phyloP scores from a whole-genome alignment of 2,888 invertebrate genomes.

The Mimachlamys varia region DNA sequence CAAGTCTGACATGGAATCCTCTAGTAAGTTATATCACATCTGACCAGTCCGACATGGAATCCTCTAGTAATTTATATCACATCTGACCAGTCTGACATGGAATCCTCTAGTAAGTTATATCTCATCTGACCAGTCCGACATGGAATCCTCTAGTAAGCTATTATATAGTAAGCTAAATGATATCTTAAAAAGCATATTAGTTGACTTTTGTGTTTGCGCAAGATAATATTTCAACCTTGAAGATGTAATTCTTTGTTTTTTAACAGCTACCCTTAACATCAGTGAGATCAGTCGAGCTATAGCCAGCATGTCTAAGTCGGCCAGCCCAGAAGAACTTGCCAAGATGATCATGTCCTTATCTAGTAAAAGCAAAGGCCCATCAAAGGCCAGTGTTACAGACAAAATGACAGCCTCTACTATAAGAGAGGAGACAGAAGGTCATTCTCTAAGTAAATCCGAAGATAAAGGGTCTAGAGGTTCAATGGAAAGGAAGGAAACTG shows the following conservation, averaged over 20 bases:
- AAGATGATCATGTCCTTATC: slow-evolving; percentile 49
- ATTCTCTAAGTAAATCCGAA: not conserved
- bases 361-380: slow-evolving; percentile 34
- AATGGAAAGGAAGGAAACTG: slow-evolving; percentile 38
- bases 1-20: not conserved
- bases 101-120: not conserved
- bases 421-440: slow-evolving; percentile 39
- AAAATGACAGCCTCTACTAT: slow-evolving; percentile 38
- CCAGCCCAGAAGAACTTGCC: slow-evolving; percentile 47
- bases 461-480: not conserved
- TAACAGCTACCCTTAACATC: slow-evolving; percentile 56
- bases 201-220: too few species aligned
- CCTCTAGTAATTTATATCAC: too few species aligned
- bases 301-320: slow-evolving; percentile 38
- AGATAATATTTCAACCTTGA: too few species aligned
- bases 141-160: too few species aligned
- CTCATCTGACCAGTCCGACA: too few species aligned
- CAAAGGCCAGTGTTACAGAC: not conserved
- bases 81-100: not conserved
- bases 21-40: too few species aligned
- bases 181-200: too few species aligned
- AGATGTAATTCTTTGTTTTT: not conserved
- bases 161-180: too few species aligned
- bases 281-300: slow-evolving; percentile 56
- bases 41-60: too few species aligned